Evolutionary conservation across 2,888 invertebrate species (phyloP), one percentile per base, ranked within the genome.

Genomic region (Cataglyphis rosenhaueri): DNA sequence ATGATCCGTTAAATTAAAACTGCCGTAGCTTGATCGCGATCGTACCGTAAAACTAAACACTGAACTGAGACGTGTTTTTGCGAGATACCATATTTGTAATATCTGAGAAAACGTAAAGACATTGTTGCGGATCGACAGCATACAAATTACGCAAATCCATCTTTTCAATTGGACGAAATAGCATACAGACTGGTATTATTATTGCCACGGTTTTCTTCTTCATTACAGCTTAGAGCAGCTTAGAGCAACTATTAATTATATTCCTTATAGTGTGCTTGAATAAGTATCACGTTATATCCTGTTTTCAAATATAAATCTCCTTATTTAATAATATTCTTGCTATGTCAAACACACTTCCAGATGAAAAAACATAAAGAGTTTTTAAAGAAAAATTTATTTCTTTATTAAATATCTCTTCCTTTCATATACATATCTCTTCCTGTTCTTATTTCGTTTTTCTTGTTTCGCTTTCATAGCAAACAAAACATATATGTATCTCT

Each of bases 121-220:
- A 65, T 76, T 52, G 25, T 38, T 38, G 38, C 38, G 66, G 38
- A 29, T 76, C 68, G 55, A 76, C 41, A 68, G 41, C 41, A 41
- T 68, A 15, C 21, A 68, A 76, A 76, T 76, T 76, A 66, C 29
- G 38, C 75, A 66, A 76, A 76, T 76, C 68, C 57, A 68, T 76
- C 68, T 76, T 66, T 66, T 41, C 57, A 76, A 76, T 76, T n/a
- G 38, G 12, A n/a, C 52, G 25, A 52, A 66, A 76, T 61, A 66
- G 68, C 21, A n/a, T 57, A 41, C 35, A 55, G 55, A 0, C 41
- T 21, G 41, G n/a, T 52, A 52, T 76, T 41, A 68, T 76, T 76
- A 76, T 21, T 57, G 21, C 0, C 76, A n/a, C 35, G 21, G 15
- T 41, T 21, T 21, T n/a, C 35, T 64, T 44, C 32, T 64, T 57